Evolutionary conservation across 2,797 vertebrate species (phyloP).

Genomic region (Momotus momota): DNA sequence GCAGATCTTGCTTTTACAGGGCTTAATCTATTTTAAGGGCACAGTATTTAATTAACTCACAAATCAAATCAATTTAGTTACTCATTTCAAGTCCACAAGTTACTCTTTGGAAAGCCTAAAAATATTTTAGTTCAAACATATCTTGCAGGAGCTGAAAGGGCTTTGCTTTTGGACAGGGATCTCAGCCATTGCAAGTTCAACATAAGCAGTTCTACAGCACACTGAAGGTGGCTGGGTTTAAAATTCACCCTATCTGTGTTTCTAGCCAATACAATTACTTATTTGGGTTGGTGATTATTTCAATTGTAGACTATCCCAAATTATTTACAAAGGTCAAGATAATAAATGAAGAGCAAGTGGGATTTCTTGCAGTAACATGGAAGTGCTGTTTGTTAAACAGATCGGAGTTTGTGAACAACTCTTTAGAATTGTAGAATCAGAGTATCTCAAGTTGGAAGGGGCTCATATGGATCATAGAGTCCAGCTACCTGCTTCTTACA

Average conservation of each 20-base stretch:
- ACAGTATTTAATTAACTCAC: background rate
- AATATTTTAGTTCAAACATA: background rate
- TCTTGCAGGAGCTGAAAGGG: background rate
- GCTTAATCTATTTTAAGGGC: background rate
- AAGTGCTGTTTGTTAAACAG: background rate
- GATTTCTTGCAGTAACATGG: background rate
- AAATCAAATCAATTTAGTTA: background rate
- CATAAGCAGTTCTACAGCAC: background rate
- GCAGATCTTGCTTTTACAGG: background rate
- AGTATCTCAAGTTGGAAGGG: background rate
- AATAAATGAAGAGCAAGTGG: background rate
- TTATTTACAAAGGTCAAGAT: background rate
- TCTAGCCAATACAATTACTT: background rate
- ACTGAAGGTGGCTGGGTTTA: background rate
- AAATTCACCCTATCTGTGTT: background rate
- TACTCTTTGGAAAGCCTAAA: background rate
- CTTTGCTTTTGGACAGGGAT: background rate
- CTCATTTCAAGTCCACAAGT: background rate
- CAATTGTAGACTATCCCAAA: background rate
- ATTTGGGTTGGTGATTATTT: background rate
- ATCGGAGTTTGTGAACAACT: background rate
- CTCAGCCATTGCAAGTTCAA: background rate
- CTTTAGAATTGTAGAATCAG: background rate
- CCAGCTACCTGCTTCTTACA: background rate
- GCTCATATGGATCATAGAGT: rapidly evolving